A percentile compares a stretch with the other conserved stretches of the same genome.
These are phyloP conservation scores for Pontoporia blainvillei DNA, from an alignment of 2,113 vertebrate genomes.

Conservation along the genomic window DNA sequence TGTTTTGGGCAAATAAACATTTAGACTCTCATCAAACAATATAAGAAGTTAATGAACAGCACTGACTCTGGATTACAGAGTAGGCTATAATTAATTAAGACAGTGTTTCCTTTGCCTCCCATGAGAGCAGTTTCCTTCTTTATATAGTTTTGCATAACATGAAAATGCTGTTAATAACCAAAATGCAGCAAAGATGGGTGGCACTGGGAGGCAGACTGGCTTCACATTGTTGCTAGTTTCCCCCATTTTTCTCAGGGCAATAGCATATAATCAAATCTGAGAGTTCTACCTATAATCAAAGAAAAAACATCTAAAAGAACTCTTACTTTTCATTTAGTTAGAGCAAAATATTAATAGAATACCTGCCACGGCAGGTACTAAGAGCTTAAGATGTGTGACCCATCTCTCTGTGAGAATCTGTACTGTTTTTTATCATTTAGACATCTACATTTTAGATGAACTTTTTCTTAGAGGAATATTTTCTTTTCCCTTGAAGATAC, in stretches of 20 bases:
- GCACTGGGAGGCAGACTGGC: neutral
- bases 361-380: neutral
- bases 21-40: neutral
- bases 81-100: neutral
- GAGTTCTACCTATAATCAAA: neutral
- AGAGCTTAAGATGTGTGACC: neutral
- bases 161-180: neutral
- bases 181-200: neutral
- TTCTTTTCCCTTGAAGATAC: neutral
- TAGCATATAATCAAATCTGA: neutral
- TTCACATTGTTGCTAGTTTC: neutral
- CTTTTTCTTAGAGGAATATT: neutral
- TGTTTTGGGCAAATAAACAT: neutral
- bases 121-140: neutral
- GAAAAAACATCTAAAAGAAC: neutral
- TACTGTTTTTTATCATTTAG: neutral
- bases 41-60: neutral
- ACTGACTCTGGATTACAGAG: neutral
- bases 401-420: neutral
- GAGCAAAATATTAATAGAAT: neutral
- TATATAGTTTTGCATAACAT: neutral
- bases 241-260: neutral
- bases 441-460: neutral
- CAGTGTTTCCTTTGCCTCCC: neutral
- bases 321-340: neutral